phyloP scores from a whole-genome alignment of 2,888 invertebrate genomes.

The Callyntrura sp. region DNA sequence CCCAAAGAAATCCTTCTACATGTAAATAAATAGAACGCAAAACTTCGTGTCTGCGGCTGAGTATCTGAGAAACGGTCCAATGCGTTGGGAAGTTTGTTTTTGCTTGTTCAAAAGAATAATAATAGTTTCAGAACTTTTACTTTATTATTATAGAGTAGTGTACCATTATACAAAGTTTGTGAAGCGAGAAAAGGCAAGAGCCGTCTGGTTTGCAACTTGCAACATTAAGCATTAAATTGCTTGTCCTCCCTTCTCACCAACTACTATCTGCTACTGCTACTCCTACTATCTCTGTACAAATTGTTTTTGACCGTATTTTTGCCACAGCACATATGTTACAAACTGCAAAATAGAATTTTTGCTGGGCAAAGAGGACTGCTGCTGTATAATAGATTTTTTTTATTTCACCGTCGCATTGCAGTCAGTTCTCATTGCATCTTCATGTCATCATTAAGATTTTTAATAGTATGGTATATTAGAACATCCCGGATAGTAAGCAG shows the following conservation, averaged over 20 bases:
- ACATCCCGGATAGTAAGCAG: too few species aligned
- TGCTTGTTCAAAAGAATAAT: constrained; percentile 51
- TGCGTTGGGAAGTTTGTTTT: constrained; percentile 56
- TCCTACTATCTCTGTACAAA: not conserved
- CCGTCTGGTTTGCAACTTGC: constrained; percentile 44
- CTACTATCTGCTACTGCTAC: not conserved
- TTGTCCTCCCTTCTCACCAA: too few species aligned
- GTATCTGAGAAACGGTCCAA: constrained; percentile 43
- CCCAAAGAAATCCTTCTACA: not conserved
- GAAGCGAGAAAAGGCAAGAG: constrained; percentile 55
- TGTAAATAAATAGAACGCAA: constrained; percentile 48
- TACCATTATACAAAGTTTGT: constrained; percentile 56
- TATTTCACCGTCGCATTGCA: constrained; percentile 57
- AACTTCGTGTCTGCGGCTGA: constrained; percentile 26
- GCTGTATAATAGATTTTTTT: not conserved
- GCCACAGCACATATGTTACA: not conserved
- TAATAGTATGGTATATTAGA: not conserved
- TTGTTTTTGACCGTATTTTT: too few species aligned
- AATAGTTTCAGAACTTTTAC: constrained; percentile 26
- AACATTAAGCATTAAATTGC: constrained; percentile 43
- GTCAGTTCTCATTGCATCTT: not conserved
- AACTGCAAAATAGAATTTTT: not conserved
- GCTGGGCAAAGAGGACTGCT: not conserved
- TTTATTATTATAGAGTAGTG: not conserved
- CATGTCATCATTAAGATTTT: not conserved